Base-by-base conservation (phyloP, 1,140 invertebrate genomes). In the Conopomorpha cramerella region DNA sequence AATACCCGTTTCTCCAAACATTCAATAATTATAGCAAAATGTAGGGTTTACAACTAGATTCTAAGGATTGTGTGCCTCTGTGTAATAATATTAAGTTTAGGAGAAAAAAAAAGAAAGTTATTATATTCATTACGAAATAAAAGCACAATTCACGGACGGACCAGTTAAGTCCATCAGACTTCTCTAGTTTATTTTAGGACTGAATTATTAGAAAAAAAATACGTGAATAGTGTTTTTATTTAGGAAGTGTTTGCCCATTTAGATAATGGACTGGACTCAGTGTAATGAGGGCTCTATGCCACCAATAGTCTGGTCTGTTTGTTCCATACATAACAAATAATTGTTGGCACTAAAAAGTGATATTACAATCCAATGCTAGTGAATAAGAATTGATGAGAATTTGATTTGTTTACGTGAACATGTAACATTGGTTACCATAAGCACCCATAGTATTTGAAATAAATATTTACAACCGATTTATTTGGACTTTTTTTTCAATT, bases 351-450 rank as follows among this genome's bases (percentile, higher is more conserved):
- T n/a, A 46, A 34, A 47, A 46, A 55, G 64, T 71, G 65, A 68
- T 68, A 65, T 60, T 64, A 55, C 42, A 48, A 36, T 53, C 58
- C 56, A 60, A 46, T 51, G 50, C 49, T 45, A 43, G 46, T 17
- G 41, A 50, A 55, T 52, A 47, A 53, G 60, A 60, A 57, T 61
- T 55, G 61, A 15, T 55, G 58, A 45, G 49, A 59, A 57, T 41
- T 53, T 55, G 49, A 55, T 44, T 46, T 39, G 55, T 52, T 51
- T 48, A 51, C 40, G 49, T 55, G 48, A 52, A 61, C 49, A 66
- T 72, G 70, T 72, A 74, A 68, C 66, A 70, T 74, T 74, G 70
- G 70, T 74, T 74, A 74, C 70, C 70, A 70, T 72, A 72, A 74
- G 59, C 63, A 68, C 58, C 61, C 54, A 64, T 70, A 71, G 58